phyloP scores from a whole-genome alignment of 2,113 vertebrate genomes.

The Trochalopteron elliotii region DNA sequence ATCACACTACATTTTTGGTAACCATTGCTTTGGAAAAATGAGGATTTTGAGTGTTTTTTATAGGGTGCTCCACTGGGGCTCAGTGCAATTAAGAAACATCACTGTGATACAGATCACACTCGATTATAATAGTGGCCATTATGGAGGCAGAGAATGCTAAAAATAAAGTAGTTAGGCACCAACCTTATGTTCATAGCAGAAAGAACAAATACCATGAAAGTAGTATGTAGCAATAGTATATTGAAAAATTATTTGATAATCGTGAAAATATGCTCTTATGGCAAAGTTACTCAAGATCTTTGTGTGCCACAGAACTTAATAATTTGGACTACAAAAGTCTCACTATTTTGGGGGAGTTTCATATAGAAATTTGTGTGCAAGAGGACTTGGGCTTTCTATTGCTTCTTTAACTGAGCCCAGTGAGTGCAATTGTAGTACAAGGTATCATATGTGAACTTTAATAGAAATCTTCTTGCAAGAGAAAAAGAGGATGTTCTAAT shows the following conservation, averaged over 20 bases:
- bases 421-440: not conserved
- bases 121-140: not conserved
- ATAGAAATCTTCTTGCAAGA: not conserved
- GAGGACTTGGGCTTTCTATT: accelerated
- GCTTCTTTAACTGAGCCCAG: not conserved
- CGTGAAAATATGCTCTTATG: not conserved
- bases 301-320: not conserved
- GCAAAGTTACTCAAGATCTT: not conserved
- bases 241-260: not conserved
- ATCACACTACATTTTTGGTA: not conserved
- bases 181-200: not conserved
- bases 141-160: not conserved
- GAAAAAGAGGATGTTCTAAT: not conserved
- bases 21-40: not conserved
- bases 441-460: not conserved
- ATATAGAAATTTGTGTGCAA: not conserved
- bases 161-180: not conserved
- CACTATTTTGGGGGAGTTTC: not conserved
- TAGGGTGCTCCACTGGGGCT: not conserved
- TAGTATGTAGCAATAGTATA: not conserved
- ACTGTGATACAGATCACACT: not conserved
- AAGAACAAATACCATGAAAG: not conserved
- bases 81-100: not conserved
- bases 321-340: not conserved
- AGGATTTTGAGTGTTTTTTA: not conserved